Percentiles rank a stretch among this genome's conserved stretches.
Evolutionary conservation across 2,797 vertebrate genomes (phyloP).

Genomic region (Chaunax sp.): DNA sequence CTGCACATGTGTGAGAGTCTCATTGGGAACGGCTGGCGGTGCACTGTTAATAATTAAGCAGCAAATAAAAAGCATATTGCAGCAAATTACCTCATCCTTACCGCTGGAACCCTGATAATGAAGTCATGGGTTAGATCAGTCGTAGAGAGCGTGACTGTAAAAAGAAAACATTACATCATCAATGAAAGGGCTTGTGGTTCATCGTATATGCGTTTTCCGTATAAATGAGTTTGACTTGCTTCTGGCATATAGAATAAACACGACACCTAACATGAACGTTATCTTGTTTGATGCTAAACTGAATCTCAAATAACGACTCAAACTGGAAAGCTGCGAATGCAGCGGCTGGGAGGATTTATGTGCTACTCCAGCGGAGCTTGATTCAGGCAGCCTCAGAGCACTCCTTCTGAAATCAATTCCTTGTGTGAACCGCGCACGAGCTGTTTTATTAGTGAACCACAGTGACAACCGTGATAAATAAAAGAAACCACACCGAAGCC

Average conservation of each 20-base stretch:
- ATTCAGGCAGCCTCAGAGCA: constrained; percentile 54
- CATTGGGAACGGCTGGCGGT: constrained; percentile 20
- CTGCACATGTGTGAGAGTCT: constrained; percentile 26
- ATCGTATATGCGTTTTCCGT: constrained; percentile 39
- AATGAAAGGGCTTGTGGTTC: constrained; percentile 42
- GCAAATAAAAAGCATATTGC: constrained; percentile 65
- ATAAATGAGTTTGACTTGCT: constrained; percentile 52
- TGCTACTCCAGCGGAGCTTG: constrained; percentile 41
- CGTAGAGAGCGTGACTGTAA: constrained; percentile 32
- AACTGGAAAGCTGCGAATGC: constrained; percentile 45
- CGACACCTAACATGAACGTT: constrained; percentile 40
- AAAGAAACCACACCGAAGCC: constrained; percentile 27
- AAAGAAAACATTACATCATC: constrained; percentile 56
- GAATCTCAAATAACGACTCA: constrained; percentile 17
- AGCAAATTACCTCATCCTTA: constrained; percentile 50
- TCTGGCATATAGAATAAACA: constrained; percentile 32
- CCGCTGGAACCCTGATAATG: constrained; percentile 56
- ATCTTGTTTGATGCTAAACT: constrained; percentile 40
- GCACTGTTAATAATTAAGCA: constrained; percentile 58
- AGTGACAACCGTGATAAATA: constrained; percentile 68
- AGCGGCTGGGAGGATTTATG: constrained; percentile 44
- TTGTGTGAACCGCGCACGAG: constrained; percentile 45
- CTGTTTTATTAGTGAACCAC: constrained; percentile 58
- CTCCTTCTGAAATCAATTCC: constrained; percentile 54
- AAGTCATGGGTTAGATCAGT: constrained; percentile 62